Evolutionary conservation across 2,888 invertebrate genomes (phyloP).

Genomic region (Cataglyphis altisquamis): DNA sequence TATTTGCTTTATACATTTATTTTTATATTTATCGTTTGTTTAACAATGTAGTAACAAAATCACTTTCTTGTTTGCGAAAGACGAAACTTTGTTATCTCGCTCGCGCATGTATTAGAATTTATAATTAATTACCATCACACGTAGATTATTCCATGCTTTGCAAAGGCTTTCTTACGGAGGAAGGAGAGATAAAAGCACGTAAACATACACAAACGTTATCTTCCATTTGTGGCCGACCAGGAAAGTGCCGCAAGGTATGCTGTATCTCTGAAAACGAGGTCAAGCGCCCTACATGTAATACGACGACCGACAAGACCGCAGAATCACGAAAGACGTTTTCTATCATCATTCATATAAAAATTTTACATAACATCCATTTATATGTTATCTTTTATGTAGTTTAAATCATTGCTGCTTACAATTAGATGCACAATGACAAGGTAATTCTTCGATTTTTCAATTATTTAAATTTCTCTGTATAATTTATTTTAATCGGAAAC

Average conservation of each 20-base stretch:
- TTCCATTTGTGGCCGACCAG: slow-evolving; percentile 56
- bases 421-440: not conserved
- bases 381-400: not conserved
- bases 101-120: slow-evolving; percentile 8
- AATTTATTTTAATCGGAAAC: slow-evolving; percentile 24
- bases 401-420: not conserved
- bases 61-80: not conserved
- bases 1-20: not conserved
- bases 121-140: slow-evolving; percentile 37
- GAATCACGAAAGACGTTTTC: slow-evolving; percentile 13
- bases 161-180: slow-evolving; percentile 24
- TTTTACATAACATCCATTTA: not conserved
- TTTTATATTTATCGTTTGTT: slow-evolving; percentile 14
- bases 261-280: slow-evolving; percentile 59
- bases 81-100: slow-evolving; percentile 22
- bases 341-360: not conserved
- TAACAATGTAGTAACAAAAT: slow-evolving; percentile 9
- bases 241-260: slow-evolving; percentile 54
- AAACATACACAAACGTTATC: slow-evolving; percentile 39
- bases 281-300: slow-evolving; percentile 39
- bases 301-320: not conserved
- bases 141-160: not conserved
- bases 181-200: not conserved
- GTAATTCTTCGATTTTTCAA: not conserved
- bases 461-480: not conserved